Evolutionary conservation across 2,797 vertebrate genomes (phyloP), one percentile per base, ranked within the genome.

Genomic region (Decapterus maruadsi): DNA sequence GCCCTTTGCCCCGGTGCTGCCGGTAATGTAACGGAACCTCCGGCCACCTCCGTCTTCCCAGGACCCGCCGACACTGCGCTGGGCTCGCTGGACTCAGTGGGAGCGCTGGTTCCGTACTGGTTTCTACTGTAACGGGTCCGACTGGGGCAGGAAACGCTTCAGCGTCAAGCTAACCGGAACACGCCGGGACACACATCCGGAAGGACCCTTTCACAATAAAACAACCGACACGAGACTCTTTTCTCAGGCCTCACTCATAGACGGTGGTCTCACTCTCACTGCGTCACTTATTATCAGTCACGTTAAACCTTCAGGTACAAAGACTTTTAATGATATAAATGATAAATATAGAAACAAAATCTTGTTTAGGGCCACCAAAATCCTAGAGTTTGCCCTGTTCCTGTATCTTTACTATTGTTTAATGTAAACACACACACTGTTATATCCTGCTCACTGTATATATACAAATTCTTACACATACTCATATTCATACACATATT

Each of bases 1-100:
- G 64, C 50, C 53, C 54, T 60, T 22, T n/a, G 34, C 48, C 68
- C 74, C 65, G 42, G 34, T 61, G 2, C 1, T 76, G 4, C 92
- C 94, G 95, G 90, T 92, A 89, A 87, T 92, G 94, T 82, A 17
- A 55, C 77, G 57, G 83, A 75, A 38, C 56, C 57, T 65, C 58
- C 75, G 42, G 22, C 46, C 42, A 51, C 40, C n/a, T 50, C 55
- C 6, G 5, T 3, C 22, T 36, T 16, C 4, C 20, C 20, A 6
- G 12, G 31, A n/a, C 31, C 38, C 40, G 36, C 60, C 22, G 45
- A 22, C 20, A 10, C 53, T 19, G 12, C n/a, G 67, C 59, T 68
- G 67, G 36, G 36, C 6, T 16, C 11, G 16, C 65, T 22, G 26
- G 55, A 2, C 43, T 20, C 3, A 38, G 61, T 38, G 55, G 77